phyloP scores from a whole-genome alignment of 2,113 vertebrate genomes.

The Gallinago jamesoni region DNA sequence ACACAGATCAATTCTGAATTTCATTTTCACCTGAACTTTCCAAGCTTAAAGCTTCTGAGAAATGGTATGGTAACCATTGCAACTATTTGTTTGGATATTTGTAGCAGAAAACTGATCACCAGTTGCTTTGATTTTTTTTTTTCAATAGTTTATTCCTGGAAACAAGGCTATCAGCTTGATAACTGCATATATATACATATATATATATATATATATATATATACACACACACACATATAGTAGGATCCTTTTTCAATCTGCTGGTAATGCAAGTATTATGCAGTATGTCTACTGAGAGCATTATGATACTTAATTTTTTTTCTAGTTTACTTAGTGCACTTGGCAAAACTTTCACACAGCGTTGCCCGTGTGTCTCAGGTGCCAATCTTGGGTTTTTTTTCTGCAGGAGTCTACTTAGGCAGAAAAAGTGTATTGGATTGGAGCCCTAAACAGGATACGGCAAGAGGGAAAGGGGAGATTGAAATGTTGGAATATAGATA shows the following conservation, averaged over 20 bases:
- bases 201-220: no score
- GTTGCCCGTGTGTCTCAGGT: neutral
- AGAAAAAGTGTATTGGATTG: neutral
- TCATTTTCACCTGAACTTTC: neutral
- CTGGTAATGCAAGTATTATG: neutral
- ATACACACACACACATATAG: no score
- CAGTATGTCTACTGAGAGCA: neutral
- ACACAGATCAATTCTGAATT: neutral
- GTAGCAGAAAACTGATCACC: neutral
- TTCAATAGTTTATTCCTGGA: neutral
- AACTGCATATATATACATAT: neutral
- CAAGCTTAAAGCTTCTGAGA: neutral
- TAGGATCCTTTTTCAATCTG: neutral
- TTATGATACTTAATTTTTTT: neutral
- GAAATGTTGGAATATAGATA: neutral
- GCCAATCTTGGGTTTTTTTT: neutral
- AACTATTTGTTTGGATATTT: neutral
- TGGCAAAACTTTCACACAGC: neutral
- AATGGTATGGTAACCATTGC: neutral
- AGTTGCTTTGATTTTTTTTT: neutral
- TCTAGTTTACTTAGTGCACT: neutral
- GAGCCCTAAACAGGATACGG: neutral
- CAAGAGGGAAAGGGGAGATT: neutral
- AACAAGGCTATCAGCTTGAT: neutral
- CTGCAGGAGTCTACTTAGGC: neutral